These are phyloP conservation scores for Microcebus lehilahytsara DNA, from an alignment of 2,113 vertebrate species.

Conservation along the genomic window DNA sequence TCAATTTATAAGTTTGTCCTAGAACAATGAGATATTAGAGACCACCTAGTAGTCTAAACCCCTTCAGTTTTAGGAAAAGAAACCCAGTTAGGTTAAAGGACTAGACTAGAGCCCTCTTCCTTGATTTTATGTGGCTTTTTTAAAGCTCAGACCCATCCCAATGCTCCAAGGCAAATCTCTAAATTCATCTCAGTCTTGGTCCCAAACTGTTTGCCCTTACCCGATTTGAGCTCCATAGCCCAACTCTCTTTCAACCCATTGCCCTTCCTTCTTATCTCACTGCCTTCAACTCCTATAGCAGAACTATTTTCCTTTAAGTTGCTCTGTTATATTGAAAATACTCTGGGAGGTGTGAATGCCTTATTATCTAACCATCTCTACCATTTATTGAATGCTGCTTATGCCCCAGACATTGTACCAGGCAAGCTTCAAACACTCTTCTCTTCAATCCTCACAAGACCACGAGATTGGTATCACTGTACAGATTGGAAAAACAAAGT, in stretches of 20 bases:
- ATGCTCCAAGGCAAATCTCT: not conserved
- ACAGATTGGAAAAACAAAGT: slow-evolving; percentile 11
- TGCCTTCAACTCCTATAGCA: not conserved
- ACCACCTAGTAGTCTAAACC: not conserved
- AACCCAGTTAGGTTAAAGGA: not conserved
- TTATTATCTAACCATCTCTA: not conserved
- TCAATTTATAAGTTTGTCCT: not conserved
- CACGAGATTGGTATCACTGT: not conserved
- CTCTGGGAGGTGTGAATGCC: not conserved
- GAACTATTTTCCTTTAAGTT: not conserved
- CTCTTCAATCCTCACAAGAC: not conserved
- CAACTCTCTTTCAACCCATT: not conserved
- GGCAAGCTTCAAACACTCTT: not conserved
- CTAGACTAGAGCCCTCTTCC: not conserved
- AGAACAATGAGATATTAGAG: not conserved
- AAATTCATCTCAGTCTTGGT: not conserved
- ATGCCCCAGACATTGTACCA: not conserved
- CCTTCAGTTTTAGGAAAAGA: not conserved
- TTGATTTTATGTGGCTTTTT: not conserved
- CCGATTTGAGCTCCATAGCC: not conserved
- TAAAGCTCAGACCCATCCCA: not conserved
- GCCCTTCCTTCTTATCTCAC: not conserved
- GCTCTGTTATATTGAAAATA: not conserved
- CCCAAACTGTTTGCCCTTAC: not conserved
- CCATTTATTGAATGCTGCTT: not conserved